A percentile compares a stretch with the other conserved stretches of the same genome.
These are phyloP conservation scores for Meta bourneti DNA, from an alignment of 2,888 invertebrate genomes.

Conservation along the genomic window DNA sequence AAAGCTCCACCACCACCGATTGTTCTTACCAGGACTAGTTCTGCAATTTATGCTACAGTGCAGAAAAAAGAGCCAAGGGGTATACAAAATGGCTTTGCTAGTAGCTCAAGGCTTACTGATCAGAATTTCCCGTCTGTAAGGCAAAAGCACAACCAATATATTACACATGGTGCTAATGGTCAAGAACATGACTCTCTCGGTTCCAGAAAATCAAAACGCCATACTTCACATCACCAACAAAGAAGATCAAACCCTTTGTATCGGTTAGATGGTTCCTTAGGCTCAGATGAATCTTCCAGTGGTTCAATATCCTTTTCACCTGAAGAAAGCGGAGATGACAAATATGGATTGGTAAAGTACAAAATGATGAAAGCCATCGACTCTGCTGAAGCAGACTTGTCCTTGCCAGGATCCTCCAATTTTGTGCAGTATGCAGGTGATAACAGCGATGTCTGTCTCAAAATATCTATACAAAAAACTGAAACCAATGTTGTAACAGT, in stretches of 20 bases:
- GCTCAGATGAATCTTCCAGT: conserved; percentile 39
- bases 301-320: conserved; percentile 58
- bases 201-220: background rate
- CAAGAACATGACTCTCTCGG: background rate
- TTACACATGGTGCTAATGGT: background rate
- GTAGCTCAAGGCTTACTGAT: conserved; percentile 9
- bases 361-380: conserved; percentile 19
- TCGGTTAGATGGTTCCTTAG: conserved; percentile 17
- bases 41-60: conserved; percentile 44
- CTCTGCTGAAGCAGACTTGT: background rate
- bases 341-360: conserved; percentile 62
- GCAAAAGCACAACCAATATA: background rate
- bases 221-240: background rate
- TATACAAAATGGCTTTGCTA: background rate
- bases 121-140: background rate
- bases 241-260: background rate
- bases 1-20: conserved; percentile 39
- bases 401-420: conserved; percentile 37
- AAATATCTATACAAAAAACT: conserved; percentile 72
- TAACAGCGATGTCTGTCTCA: conserved; percentile 64
- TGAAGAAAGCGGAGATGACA: conserved; percentile 62
- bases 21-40: background rate
- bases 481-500: conserved; percentile 73
- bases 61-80: conserved; percentile 14
- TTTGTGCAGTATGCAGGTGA: conserved; percentile 55